Evolutionary conservation across 2,797 vertebrate genomes (phyloP).

Genomic region (Merluccius polli): DNA sequence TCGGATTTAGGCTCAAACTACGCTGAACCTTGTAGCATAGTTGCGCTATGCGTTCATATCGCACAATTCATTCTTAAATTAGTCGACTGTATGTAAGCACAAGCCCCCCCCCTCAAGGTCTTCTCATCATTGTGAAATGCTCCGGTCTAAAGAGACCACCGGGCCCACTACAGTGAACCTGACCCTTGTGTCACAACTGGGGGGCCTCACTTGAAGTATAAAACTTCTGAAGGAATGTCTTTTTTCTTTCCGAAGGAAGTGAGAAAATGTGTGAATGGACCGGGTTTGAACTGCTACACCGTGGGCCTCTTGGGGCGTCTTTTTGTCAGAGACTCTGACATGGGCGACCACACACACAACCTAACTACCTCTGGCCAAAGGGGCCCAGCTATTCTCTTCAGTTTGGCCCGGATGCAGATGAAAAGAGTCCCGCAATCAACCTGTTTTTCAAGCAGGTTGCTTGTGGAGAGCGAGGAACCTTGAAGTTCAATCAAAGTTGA

Average conservation of each 20-base stretch:
- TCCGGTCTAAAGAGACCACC: neutral
- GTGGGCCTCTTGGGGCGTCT: neutral
- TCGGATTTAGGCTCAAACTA: neutral
- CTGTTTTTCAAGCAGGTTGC: conserved; percentile 31
- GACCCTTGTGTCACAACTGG: neutral
- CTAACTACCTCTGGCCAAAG: neutral
- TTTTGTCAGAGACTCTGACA: neutral
- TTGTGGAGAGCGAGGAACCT: conserved; percentile 34
- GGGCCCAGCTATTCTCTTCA: neutral
- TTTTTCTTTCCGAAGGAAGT: neutral
- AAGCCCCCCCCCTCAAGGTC: neutral
- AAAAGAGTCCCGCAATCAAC: neutral
- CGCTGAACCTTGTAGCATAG: neutral
- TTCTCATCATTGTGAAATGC: neutral
- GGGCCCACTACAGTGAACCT: conserved; percentile 12
- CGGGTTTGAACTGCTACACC: neutral
- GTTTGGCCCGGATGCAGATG: neutral
- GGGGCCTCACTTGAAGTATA: neutral
- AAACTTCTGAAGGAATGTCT: neutral
- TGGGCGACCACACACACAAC: conserved; percentile 2
- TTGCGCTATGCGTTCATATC: neutral
- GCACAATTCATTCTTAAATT: neutral
- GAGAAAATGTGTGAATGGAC: neutral
- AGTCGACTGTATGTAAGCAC: neutral
- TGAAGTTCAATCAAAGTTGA: conserved; percentile 33